These are phyloP conservation scores for Rhagoletis zephyria DNA, from an alignment of 1,140 invertebrate genomes.

Conservation along the genomic window DNA sequence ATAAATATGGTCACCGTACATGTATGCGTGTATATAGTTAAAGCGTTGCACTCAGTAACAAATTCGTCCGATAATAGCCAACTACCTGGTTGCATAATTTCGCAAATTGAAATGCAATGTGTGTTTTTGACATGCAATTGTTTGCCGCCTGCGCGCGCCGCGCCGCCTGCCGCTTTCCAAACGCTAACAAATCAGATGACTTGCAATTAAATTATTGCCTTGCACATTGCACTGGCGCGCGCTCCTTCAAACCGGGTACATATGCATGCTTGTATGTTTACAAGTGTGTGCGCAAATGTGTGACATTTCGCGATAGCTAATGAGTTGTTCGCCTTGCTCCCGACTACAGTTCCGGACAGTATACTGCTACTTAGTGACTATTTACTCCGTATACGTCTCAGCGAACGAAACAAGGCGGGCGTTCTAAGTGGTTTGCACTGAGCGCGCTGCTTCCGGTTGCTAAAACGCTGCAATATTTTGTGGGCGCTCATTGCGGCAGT, in stretches of 20 bases:
- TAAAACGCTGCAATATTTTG: background rate
- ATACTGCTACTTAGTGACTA: background rate
- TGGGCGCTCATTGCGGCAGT: background rate
- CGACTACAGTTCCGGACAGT: conserved; percentile 17
- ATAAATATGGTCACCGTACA: too few relatives aligned
- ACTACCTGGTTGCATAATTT: background rate
- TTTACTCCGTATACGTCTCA: conserved; percentile 36
- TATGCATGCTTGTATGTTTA: background rate
- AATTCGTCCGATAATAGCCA: background rate
- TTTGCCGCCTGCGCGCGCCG: background rate
- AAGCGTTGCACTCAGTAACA: background rate
- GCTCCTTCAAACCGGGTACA: background rate
- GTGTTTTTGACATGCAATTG: conserved; percentile 34
- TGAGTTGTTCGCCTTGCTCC: conserved; percentile 11
- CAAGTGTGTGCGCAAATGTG: background rate
- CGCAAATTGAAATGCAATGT: conserved; percentile 23
- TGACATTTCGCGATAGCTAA: conserved; percentile 26
- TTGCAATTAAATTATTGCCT: conserved; percentile 46
- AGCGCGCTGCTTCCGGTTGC: conserved; percentile 23
- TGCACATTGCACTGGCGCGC: conserved; percentile 7
- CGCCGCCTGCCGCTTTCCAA: background rate
- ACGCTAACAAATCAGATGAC: background rate
- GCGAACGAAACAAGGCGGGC: conserved; percentile 11
- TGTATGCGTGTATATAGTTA: too few relatives aligned
- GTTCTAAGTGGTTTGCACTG: background rate